Conservation (phyloP, 2,113 vertebrate genomes). For the Gorilla gorilla region DNA sequence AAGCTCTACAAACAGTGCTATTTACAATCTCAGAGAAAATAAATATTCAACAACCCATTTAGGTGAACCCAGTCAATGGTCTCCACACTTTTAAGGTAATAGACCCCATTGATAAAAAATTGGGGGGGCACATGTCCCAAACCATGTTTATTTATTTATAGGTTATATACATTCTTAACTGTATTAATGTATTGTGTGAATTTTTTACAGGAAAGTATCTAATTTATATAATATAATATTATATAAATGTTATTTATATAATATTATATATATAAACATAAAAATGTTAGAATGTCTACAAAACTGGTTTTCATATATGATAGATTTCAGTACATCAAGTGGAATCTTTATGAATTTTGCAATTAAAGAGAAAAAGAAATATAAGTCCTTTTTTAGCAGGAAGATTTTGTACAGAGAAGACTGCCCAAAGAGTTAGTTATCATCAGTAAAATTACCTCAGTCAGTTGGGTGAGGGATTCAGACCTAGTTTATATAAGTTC, state of each 20-base stretch:
- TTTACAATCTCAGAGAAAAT: neutral
- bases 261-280: neutral
- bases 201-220: slow-evolving; percentile 12
- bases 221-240: neutral
- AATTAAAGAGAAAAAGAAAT: neutral
- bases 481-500: neutral
- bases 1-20: neutral
- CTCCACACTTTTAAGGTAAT: neutral
- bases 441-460: neutral
- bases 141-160: neutral
- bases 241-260: too few relatives aligned
- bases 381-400: neutral
- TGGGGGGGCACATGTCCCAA: neutral
- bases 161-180: neutral
- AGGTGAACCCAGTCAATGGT: neutral
- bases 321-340: slow-evolving; percentile 29
- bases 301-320: neutral
- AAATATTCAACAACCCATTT: neutral
- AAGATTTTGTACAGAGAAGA: neutral
- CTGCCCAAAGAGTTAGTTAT: neutral
- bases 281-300: slow-evolving; percentile 7
- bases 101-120: neutral
- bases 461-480: neutral
- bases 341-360: neutral
- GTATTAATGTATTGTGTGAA: neutral